Percentiles rank a stretch among this genome's conserved stretches.
Evolutionary conservation across 2,797 vertebrate genomes (phyloP).

Genomic region (Sebastes minor): DNA sequence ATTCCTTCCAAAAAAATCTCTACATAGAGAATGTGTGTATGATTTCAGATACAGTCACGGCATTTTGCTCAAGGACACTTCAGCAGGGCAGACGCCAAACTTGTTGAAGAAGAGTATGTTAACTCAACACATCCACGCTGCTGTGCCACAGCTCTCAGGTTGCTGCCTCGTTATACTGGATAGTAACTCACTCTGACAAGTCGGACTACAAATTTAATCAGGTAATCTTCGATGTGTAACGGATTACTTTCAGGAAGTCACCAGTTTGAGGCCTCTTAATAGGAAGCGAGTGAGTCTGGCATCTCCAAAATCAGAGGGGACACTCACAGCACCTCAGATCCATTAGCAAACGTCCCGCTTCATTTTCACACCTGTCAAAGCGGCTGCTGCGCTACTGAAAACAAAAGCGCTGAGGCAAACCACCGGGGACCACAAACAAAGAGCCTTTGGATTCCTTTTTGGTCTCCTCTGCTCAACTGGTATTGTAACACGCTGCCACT

Average conservation of each 20-base stretch:
- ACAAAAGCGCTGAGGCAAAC: conserved; percentile 26
- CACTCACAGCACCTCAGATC: conserved; percentile 24
- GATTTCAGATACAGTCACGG: not conserved
- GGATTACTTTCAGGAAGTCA: conserved; percentile 26
- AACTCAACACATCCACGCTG: not conserved
- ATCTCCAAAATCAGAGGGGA: conserved; percentile 43
- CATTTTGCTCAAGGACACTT: not conserved
- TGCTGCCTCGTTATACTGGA: too few species aligned
- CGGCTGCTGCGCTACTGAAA: conserved; percentile 11
- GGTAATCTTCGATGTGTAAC: conserved; percentile 19
- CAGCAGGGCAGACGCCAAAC: not conserved
- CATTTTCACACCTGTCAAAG: conserved; percentile 55
- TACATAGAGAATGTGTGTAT: not conserved
- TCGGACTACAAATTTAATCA: not conserved
- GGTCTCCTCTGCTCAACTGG: not conserved
- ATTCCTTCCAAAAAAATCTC: accelerated
- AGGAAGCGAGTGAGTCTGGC: conserved; percentile 24
- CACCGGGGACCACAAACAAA: conserved; percentile 3
- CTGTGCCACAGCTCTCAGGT: not conserved
- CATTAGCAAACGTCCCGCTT: conserved; percentile 52
- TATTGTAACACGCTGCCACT: not conserved
- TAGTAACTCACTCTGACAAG: conserved; percentile 1
- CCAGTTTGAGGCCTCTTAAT: conserved; percentile 7
- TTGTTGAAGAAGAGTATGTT: not conserved
- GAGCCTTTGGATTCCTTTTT: not conserved